Base-by-base conservation (phyloP, 1,140 invertebrate genomes). In the Trypoxylus dichotomus region DNA sequence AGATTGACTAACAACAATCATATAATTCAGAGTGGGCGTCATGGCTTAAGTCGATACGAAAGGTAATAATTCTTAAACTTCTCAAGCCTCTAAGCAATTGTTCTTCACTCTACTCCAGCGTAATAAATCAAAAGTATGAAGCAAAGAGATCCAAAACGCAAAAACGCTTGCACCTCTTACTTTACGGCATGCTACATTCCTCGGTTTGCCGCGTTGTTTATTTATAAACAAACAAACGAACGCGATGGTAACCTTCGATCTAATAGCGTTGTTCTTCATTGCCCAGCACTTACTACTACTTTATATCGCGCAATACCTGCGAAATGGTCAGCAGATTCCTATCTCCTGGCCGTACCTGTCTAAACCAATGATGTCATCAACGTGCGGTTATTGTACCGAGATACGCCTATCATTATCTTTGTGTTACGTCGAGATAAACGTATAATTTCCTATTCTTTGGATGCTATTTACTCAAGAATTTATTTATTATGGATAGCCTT, bases 181-280 rank as follows among this genome's bases (percentile, higher is more conserved):
- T 68, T 68, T 24, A 68, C 21, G 13, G 60, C 60, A n/a, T 8
- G 24, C 15, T 27, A 25, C 60, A 68, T 68, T 68, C 25, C 60
- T 68, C 47, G 47, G 60, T 15, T 1, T 68, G 60, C 27, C 27
- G 24, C 24, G 60, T 68, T 68, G 60, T 68, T 68, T 68, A 68
- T 68, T 68, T 68, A 68, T 68, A 68, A 68, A 68, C 60, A 68
- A 68, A 68, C 60, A 29, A 68, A 68, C 60, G 60, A 29, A 68
- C 60, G 60, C 60, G 19, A 2, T 19, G 27, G 24, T 24, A 68
- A 68, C 60, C 60, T 68, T 68, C 60, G 60, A 68, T 68, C 60
- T 68, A 68, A 68, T 68, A 29, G 60, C 32, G 32, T 37, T 68
- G 24, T 24, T 68, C 21, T 10, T 27, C 60, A 24, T 68, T 68